Evolutionary conservation across 1,140 invertebrate species (phyloP), one percentile per base, ranked within the genome.

Genomic region (Bilobella aurantiaca): DNA sequence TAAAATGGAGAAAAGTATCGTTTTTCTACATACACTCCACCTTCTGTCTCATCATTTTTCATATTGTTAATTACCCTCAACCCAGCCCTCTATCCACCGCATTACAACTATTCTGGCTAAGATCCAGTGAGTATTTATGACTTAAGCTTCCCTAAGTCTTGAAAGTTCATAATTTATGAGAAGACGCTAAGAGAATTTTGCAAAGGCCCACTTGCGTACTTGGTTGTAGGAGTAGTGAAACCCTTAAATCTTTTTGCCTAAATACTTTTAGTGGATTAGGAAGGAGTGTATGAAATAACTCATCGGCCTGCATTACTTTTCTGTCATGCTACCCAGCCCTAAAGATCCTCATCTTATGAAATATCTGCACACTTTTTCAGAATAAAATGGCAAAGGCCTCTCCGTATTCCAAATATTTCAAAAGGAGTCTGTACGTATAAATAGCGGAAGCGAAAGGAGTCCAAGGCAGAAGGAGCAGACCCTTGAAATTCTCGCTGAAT

Each of bases 31-130:
- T 32, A 58, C 58, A 64, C 66, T 68, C 62, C 66, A 68, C 66
- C 66, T 64, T 64, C 59, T 64, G 66, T 60, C 49, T 46, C 42
- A 64, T 64, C 66, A 68, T 68, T 68, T 68, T 63, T 68, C 66
- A 68, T 63, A 46, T 58, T 61, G 62, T 64, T 68, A 68, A 68
- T 68, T 68, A 64, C 66, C 62, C 59, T 60, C 58, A 53, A 59
- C 66, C 63, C 60, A n/a, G 66, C 66, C 66, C 64, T 47, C 58
- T 58, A 37, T 23, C 23, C 32, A 58, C 59, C 32, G 53, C 53
- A 32, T 27, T 62, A 49, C 28, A 37, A 25, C 53, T 61, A 61
- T 32, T 42, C 21, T n/a, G 3, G 12, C 37, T n/a, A 42, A 42
- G n/a, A 56, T 56, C 5, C 23, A n/a, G 5, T 23, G 3, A 18